Conservation (phyloP, 2,797 vertebrate species). For the Brachyrhaphis roseni region DNA sequence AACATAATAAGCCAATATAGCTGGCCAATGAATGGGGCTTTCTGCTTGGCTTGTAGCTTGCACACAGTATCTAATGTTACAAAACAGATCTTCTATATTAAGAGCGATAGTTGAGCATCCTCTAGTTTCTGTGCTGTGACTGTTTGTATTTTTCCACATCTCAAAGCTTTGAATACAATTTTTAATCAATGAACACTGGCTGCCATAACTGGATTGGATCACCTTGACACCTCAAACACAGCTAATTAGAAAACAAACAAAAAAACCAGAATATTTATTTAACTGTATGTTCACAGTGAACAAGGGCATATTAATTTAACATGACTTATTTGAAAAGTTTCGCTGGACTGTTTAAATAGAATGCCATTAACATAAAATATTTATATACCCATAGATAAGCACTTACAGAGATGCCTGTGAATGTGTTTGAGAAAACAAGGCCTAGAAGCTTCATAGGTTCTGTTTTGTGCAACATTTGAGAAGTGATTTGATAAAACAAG, state of each 20-base stretch:
- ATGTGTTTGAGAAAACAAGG: not conserved
- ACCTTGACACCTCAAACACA: not conserved
- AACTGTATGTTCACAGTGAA: not conserved
- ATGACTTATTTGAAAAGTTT: not conserved
- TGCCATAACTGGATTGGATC: not conserved
- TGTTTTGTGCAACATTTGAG: slow-evolving; percentile 38
- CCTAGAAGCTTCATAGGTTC: slow-evolving; percentile 15
- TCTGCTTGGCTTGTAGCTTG: not conserved
- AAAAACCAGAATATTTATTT: not conserved
- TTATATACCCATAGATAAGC: not conserved
- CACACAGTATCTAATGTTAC: not conserved
- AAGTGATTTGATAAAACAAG: slow-evolving; percentile 13
- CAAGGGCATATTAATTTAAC: not conserved
- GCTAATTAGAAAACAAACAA: not conserved
- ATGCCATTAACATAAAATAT: not conserved
- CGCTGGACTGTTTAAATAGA: not conserved
- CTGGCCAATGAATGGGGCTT: not conserved
- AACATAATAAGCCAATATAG: not conserved
- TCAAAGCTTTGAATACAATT: no score
- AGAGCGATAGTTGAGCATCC: not conserved
- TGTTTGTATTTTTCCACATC: not conserved
- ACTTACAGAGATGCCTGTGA: not conserved
- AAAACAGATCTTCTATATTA: not conserved
- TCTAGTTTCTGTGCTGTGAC: not conserved
- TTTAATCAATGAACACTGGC: not conserved